Percentiles rank a stretch among this genome's conserved stretches.
Conservation (phyloP, 1,140 invertebrate species). For the Diabrotica undecimpunctata region DNA sequence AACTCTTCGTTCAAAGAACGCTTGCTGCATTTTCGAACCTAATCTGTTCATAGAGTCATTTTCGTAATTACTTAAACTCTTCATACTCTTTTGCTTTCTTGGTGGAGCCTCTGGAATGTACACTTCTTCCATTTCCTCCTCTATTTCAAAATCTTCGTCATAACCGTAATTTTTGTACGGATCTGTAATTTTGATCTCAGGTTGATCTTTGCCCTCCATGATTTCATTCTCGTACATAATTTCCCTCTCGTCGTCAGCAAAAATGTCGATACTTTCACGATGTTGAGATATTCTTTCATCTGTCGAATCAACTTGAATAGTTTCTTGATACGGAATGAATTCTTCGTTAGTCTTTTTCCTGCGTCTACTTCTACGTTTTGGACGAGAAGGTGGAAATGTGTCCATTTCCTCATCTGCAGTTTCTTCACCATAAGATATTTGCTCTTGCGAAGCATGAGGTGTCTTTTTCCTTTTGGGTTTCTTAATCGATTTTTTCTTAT, state of each 20-base stretch:
- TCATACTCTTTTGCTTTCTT: conserved; percentile 25
- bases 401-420: conserved; percentile 37
- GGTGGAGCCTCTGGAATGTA: conserved; percentile 20
- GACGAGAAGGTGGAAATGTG: conserved; percentile 45
- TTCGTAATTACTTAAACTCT: conserved; percentile 1
- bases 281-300: conserved; percentile 23
- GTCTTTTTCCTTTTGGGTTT: conserved; percentile 48
- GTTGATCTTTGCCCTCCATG: conserved; percentile 50
- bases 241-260: conserved; percentile 27
- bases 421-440: conserved; percentile 34
- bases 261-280: conserved; percentile 26
- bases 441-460: conserved; percentile 44
- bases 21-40: background rate
- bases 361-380: conserved; percentile 43
- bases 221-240: conserved; percentile 48
- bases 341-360: conserved; percentile 32
- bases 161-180: conserved; percentile 25
- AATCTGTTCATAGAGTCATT: background rate
- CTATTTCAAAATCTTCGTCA: background rate
- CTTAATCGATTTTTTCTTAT: conserved; percentile 39
- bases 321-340: conserved; percentile 39
- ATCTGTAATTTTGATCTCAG: conserved; percentile 46
- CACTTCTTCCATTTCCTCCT: conserved; percentile 4
- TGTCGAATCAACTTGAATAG: conserved; percentile 32
- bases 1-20: background rate